Percentiles rank a stretch among this genome's conserved stretches.
Evolutionary conservation across 2,113 vertebrate species (phyloP).

Genomic region (Canis aureus): DNA sequence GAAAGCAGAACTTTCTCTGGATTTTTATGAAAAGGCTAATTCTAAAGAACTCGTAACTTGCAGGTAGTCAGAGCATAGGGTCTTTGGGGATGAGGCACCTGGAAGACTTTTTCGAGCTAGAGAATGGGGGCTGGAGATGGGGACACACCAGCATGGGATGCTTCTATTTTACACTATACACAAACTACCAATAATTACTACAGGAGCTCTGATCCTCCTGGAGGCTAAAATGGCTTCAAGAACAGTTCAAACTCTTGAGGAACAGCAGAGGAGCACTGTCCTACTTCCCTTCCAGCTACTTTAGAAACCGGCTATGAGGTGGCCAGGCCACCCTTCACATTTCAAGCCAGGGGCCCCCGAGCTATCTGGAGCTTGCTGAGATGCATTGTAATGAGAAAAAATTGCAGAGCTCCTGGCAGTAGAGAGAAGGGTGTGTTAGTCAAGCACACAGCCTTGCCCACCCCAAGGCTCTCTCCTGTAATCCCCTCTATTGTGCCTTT

Average conservation of each 20-base stretch:
- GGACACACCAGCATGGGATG: neutral
- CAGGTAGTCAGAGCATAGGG: neutral
- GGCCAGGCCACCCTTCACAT: neutral
- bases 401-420: neutral
- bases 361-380: neutral
- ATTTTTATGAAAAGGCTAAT: neutral
- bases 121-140: neutral
- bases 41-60: neutral
- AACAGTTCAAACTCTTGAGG: neutral
- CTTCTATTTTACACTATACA: neutral
- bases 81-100: neutral
- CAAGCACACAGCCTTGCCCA: neutral
- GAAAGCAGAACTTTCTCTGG: neutral
- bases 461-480: neutral
- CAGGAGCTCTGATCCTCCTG: neutral
- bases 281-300: neutral
- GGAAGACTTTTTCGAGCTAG: neutral
- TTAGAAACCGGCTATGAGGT: neutral
- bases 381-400: neutral
- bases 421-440: neutral
- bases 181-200: neutral
- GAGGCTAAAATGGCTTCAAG: neutral
- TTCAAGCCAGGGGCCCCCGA: neutral
- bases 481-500: neutral
- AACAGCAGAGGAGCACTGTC: fast-evolving